A percentile compares a stretch with the other conserved stretches of the same genome.
These are phyloP conservation scores for Epinephelus awoara DNA, from an alignment of 2,797 vertebrate species.

Conservation along the genomic window DNA sequence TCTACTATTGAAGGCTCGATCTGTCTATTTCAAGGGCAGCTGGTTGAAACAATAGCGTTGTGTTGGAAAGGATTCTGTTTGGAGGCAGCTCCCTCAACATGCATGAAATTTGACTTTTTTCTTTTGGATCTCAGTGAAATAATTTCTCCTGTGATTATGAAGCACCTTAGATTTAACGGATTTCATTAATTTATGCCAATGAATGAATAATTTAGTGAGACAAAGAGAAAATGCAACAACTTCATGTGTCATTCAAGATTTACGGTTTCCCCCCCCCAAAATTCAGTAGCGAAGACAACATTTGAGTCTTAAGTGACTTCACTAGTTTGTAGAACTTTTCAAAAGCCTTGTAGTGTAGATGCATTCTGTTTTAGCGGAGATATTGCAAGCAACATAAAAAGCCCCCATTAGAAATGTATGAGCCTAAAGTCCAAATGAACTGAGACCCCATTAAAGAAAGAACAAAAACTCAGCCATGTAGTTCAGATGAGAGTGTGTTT, in stretches of 20 bases:
- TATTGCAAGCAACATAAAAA: conserved; percentile 56
- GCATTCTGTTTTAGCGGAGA: conserved; percentile 42
- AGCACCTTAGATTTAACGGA: neutral
- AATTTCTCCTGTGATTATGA: conserved; percentile 1
- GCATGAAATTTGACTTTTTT: neutral
- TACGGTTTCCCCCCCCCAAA: neutral
- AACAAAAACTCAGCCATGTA: conserved; percentile 48
- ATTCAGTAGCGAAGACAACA: conserved; percentile 15
- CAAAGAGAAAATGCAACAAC: neutral
- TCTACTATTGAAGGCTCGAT: conserved; percentile 52
- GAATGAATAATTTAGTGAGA: neutral
- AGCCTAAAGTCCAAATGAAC: conserved; percentile 66
- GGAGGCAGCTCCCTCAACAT: conserved; percentile 11
- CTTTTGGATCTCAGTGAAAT: neutral
- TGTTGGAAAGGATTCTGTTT: conserved; percentile 17
- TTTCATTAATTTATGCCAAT: neutral
- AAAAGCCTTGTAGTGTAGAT: conserved; percentile 18
- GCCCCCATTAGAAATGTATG: conserved; percentile 66
- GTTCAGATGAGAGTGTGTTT: conserved; percentile 46
- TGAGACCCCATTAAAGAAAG: conserved; percentile 53
- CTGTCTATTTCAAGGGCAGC: conserved; percentile 65
- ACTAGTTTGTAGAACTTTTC: conserved; percentile 37
- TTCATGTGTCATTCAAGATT: conserved; percentile 17
- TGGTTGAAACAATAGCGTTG: conserved; percentile 34
- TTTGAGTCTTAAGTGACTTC: conserved; percentile 19